These are phyloP conservation scores for Plecotus auritus DNA, from an alignment of 2,113 vertebrate species.

Conservation along the genomic window DNA sequence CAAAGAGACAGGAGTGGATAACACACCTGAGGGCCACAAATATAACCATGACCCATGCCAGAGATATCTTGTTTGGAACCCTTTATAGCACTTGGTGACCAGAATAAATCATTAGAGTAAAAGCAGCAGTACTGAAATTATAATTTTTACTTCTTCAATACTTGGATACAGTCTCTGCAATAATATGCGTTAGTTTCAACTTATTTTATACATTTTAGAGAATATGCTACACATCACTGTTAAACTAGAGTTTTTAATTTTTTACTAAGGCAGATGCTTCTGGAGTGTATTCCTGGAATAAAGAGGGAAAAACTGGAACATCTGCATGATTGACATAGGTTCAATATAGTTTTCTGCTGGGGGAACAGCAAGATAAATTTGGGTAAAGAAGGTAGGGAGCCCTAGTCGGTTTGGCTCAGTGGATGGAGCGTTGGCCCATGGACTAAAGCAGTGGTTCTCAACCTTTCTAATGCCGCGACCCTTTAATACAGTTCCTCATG, in stretches of 20 bases:
- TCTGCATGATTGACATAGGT: not conserved
- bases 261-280: not conserved
- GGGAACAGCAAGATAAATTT: not conserved
- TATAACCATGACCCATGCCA: not conserved
- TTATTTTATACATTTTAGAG: conserved; percentile 15
- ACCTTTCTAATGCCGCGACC: too few relatives aligned
- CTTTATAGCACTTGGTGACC: not conserved
- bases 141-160: not conserved
- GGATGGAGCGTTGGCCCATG: not conserved
- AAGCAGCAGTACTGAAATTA: not conserved
- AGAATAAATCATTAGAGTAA: not conserved
- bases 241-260: conserved; percentile 2
- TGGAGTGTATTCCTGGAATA: not conserved
- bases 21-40: not conserved
- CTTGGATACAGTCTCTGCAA: not conserved
- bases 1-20: not conserved
- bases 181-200: not conserved
- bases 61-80: not conserved
- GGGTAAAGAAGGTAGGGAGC: not conserved
- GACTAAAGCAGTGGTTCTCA: too few relatives aligned
- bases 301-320: not conserved
- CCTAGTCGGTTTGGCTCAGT: not conserved
- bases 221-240: not conserved
- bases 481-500: too few relatives aligned
- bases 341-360: conserved; percentile 5